Percentiles rank a stretch among this genome's conserved stretches.
These are phyloP conservation scores for Rotaria magnacalcarata DNA, from an alignment of 2,888 invertebrate genomes.

Conservation along the genomic window DNA sequence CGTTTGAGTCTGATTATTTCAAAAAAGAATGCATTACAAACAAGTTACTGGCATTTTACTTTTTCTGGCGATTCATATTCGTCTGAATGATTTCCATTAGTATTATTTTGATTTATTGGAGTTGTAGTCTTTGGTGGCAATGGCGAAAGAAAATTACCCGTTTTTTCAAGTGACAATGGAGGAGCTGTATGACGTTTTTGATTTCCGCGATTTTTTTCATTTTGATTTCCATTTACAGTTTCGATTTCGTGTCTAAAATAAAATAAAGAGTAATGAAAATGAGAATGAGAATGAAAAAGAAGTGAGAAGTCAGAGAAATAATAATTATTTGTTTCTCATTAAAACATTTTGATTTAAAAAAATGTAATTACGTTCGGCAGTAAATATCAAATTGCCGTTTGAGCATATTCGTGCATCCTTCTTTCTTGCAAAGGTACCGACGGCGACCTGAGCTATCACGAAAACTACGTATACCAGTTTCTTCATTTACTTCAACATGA, in stretches of 20 bases:
- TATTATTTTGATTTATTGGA: neutral
- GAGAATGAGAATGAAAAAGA: too few species aligned
- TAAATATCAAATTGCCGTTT: neutral
- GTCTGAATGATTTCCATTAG: constrained; percentile 7
- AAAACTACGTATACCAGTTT: neutral
- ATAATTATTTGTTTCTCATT: too few species aligned
- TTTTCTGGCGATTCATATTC: constrained; percentile 23
- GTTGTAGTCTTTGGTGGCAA: neutral
- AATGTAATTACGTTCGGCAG: neutral
- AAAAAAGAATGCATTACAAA: neutral
- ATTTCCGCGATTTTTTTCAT: neutral
- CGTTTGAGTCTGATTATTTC: neutral
- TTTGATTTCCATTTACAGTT: neutral
- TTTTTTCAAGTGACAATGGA: neutral
- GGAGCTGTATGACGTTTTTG: neutral
- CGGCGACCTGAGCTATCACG: neutral
- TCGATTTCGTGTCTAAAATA: neutral
- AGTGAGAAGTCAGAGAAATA: too few species aligned
- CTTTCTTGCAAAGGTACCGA: neutral
- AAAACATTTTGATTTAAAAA: too few species aligned
- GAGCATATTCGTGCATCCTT: neutral
- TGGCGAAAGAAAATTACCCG: neutral
- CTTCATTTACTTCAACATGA: neutral
- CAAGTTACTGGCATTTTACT: neutral
- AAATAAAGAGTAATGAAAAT: too few species aligned